Evolutionary conservation across 2,888 invertebrate genomes (phyloP), one percentile per base, ranked within the genome.

Genomic region (Lasioglossum zephyrum): DNA sequence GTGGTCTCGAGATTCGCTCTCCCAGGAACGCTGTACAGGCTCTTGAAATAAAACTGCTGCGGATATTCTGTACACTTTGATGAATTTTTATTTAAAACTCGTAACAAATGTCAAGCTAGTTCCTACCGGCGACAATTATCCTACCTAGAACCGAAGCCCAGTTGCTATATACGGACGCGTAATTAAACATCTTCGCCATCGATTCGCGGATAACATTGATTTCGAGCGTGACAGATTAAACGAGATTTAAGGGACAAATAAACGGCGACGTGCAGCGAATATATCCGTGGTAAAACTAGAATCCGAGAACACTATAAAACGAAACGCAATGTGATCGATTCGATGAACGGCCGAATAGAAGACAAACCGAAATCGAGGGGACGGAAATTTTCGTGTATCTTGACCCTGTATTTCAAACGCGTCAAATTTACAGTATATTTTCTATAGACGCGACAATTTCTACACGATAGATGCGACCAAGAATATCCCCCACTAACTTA

Each of bases 21-120:
- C 36, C 36, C 36, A 22, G 1, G n/a, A n/a, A 47, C 73, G 39
- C 11, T 41, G 73, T 78, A 66, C 53, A 44, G 66, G 49, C 73
- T 85, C 74, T 66, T 26, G 36, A 63, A 89, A 84, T 79, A 69
- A 79, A 82, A 36, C 18, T 44, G 63, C 74, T 60, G 66, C 47
- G 70, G 31, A 26, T 39, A 4, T 81, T 81, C 86, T 82, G 77
- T 79, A 84, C 76, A 82, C 82, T 76, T 79, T 69, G 79, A 90
- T 83, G 79, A 85, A 90, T 70, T 83, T 90, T 90, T 89, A 90
- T 90, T 90, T 86, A 78, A 89, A 89, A 91, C 82, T 86, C 73
- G 83, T 90, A 90, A 90, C 90, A 90, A 90, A 88, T 79, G 49
- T 88, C 76, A 73, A 78, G 78, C 86, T 86, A 78, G 22, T 41